Evolutionary conservation across 2,113 vertebrate genomes (phyloP).

Genomic region (Bufo bufo): DNA sequence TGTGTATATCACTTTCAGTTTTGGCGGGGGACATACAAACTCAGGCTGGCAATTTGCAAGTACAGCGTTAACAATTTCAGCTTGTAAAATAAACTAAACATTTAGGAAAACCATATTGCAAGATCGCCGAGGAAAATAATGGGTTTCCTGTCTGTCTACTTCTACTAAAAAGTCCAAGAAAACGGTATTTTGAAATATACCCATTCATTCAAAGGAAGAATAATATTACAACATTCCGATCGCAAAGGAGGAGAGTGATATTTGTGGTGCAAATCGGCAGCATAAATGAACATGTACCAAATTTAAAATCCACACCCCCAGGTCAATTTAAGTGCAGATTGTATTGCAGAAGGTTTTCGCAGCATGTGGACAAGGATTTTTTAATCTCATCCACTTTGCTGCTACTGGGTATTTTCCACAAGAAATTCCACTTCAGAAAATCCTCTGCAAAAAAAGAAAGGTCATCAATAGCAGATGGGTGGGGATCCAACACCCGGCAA

Average conservation of each 20-base stretch:
- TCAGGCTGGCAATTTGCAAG: slow-evolving; percentile 74
- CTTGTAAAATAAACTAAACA: slow-evolving; percentile 74
- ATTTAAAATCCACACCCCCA: too few relatives aligned
- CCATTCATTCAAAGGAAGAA: background rate
- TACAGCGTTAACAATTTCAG: slow-evolving; percentile 73
- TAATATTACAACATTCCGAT: background rate
- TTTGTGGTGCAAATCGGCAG: too few relatives aligned
- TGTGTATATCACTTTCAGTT: slow-evolving; percentile 77
- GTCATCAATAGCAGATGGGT: too few relatives aligned
- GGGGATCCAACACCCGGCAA: too few relatives aligned
- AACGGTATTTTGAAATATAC: background rate
- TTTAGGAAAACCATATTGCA: slow-evolving; percentile 70
- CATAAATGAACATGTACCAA: too few relatives aligned
- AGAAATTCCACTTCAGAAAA: too few relatives aligned
- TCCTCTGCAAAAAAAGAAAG: too few relatives aligned
- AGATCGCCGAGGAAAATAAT: slow-evolving; percentile 21
- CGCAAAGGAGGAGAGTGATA: background rate
- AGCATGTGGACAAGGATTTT: too few relatives aligned
- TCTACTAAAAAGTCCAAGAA: background rate
- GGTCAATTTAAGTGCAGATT: too few relatives aligned
- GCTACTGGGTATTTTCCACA: too few relatives aligned
- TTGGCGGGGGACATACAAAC: slow-evolving; percentile 68
- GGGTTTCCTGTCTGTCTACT: slow-evolving; percentile 2
- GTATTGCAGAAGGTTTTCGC: too few relatives aligned
- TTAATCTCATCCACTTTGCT: too few relatives aligned